Base-by-base conservation (phyloP, 1,140 invertebrate genomes). In the Yoshiicerus persimilis region DNA sequence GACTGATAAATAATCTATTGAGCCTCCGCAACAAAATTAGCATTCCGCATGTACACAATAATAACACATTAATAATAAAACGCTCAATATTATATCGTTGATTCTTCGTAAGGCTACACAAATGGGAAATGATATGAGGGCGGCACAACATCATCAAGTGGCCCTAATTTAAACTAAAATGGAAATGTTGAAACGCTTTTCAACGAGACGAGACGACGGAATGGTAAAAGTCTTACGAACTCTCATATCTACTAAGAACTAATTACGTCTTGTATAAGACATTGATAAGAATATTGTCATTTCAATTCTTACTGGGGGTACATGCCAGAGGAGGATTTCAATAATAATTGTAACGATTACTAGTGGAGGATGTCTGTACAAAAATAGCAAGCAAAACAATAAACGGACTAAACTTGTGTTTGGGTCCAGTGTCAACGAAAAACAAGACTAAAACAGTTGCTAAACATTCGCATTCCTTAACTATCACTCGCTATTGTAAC, bases 401-500 rank as follows among this genome's bases (percentile, higher is more conserved):
- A 0, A 6, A 4, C 47, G 70, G 32, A 34, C 20, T 77, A 77
- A 66, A n/a, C 27, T 30, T 77, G 11, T 30, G 16, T 20, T n/a
- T 77, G 6, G 16, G 9, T 77, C 27, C 30, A 77, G 34, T 32
- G 10, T 30, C 10, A 77, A 75, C 27, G 16, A 77, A 77, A 9
- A 77, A 34, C 32, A 34, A 77, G 30, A 77, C 70, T 77, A n/a
- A 13, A 30, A 66, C 23, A 66, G 64, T 66, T 25, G 64, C 23
- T n/a, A 25, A 41, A 8, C 23, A 25, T 62, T 62, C 23, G 23
- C 23, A 27, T 66, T 66, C 27, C 23, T 66, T 66, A 36, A 36
- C n/a, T 80, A 80, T 80, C 75, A 80, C 75, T 80, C 75, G 75
- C 75, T 80, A 34, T 80, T 36, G n/a, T 36, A 80, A 80, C 75